Percentiles rank a stretch among this genome's conserved stretches.
Conservation (phyloP, 2,797 vertebrate species). For the Rhinichthys osculus region DNA sequence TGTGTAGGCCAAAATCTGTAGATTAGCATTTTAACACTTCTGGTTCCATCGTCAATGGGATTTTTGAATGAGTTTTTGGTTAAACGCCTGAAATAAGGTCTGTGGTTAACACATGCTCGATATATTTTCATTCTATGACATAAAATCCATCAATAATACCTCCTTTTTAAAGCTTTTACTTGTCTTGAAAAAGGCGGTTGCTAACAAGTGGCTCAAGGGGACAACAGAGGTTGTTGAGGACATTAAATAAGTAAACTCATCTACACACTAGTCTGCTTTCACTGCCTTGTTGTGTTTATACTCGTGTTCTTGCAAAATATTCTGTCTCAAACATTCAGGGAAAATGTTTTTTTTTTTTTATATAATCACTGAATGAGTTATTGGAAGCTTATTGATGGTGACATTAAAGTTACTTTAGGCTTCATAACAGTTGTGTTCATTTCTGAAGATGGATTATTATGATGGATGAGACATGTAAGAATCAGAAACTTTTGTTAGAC, state of each 20-base stretch:
- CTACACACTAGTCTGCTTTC: neutral
- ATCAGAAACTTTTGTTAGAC: neutral
- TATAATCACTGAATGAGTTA: neutral
- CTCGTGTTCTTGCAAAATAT: neutral
- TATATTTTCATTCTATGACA: neutral
- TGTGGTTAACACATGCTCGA: neutral
- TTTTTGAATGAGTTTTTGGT: neutral
- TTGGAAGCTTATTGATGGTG: neutral
- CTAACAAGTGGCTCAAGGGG: neutral
- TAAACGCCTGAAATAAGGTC: neutral
- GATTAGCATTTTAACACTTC: constrained; percentile 6
- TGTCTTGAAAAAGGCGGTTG: neutral
- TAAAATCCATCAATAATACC: neutral
- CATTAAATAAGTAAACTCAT: neutral
- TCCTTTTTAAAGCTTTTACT: neutral
- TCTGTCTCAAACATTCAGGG: neutral
- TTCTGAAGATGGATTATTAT: too few species aligned
- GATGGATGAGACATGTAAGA: too few species aligned
- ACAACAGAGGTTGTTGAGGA: neutral
- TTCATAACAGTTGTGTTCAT: too few species aligned
- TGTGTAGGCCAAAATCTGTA: neutral
- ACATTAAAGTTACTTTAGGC: too few species aligned
- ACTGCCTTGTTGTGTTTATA: neutral
- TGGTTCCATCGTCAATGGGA: too few species aligned
- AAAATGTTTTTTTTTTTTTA: neutral